A percentile compares a stretch with the other conserved stretches of the same genome.
phyloP scores from a whole-genome alignment of 2,888 invertebrate genomes.

The Protophormia terraenovae region DNA sequence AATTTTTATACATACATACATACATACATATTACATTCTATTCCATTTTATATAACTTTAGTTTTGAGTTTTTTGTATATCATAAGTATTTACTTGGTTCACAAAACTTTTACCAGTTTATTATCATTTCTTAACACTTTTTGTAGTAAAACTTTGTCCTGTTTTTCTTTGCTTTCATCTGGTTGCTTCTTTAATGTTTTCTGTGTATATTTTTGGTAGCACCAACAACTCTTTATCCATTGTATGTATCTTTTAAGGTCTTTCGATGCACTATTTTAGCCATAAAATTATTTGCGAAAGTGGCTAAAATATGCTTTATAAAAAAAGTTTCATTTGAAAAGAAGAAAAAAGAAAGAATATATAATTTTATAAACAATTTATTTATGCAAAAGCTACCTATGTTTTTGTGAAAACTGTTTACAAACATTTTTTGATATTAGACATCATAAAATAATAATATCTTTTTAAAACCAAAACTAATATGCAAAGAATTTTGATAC shows the following conservation, averaged over 20 bases:
- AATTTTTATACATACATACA: too few species aligned
- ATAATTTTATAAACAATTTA: slow-evolving; percentile 52
- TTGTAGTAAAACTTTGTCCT: slow-evolving; percentile 38
- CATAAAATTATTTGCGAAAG: slow-evolving; percentile 42
- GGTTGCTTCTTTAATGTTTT: background rate
- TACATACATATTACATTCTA: slow-evolving; percentile 28
- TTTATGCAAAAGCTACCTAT: slow-evolving; percentile 37
- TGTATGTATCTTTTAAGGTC: background rate
- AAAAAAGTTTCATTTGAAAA: slow-evolving; percentile 18
- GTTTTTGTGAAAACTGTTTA: background rate
- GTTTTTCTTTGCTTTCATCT: background rate
- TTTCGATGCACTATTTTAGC: slow-evolving; percentile 17
- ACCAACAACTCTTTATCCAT: slow-evolving; percentile 21
- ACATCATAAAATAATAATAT: background rate
- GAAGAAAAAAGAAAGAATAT: background rate
- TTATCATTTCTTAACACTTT: slow-evolving; percentile 62
- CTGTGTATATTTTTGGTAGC: background rate
- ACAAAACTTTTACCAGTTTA: slow-evolving; percentile 59
- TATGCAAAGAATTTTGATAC: background rate
- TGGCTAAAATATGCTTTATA: slow-evolving; percentile 46
- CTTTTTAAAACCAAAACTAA: background rate
- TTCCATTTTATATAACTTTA: slow-evolving; percentile 8
- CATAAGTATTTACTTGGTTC: slow-evolving; percentile 62
- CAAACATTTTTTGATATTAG: background rate
- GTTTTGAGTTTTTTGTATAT: slow-evolving; percentile 38